Evolutionary conservation across 2,888 invertebrate genomes (phyloP).

Genomic region (Agriopis marginaria): DNA sequence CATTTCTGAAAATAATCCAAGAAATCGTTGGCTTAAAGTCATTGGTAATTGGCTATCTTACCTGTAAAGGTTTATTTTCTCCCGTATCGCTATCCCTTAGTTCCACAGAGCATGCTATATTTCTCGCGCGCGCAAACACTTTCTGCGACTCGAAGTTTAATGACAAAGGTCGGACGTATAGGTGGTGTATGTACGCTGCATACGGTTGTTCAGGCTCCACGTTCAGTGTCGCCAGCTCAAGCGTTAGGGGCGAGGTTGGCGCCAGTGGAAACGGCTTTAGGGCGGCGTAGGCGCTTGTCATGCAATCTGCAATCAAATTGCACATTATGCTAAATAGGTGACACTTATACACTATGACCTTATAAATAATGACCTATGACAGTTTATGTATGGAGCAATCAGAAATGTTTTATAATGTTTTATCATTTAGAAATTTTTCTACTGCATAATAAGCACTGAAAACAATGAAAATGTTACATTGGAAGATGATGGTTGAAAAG

Average conservation of each 20-base stretch:
- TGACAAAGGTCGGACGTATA: slow-evolving; percentile 96
- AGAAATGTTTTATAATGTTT: no score
- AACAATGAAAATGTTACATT: neutral
- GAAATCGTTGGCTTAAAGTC: no score
- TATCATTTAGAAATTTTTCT: no score
- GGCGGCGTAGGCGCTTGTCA: slow-evolving; percentile 93
- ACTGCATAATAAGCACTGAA: no score
- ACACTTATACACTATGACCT: no score
- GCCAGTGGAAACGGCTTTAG: slow-evolving; percentile 94
- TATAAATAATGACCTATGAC: no score
- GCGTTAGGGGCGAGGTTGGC: slow-evolving; percentile 90
- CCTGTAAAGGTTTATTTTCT: slow-evolving; percentile 88
- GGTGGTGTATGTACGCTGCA: slow-evolving; percentile 94
- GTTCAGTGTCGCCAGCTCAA: slow-evolving; percentile 95
- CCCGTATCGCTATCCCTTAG: slow-evolving; percentile 92
- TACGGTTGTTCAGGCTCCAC: slow-evolving; percentile 91
- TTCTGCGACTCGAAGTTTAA: slow-evolving; percentile 97
- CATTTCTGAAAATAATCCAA: no score
- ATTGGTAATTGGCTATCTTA: slow-evolving; percentile 62
- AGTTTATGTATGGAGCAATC: no score
- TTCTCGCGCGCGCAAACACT: slow-evolving; percentile 95
- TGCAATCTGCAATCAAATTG: slow-evolving; percentile 88
- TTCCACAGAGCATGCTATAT: slow-evolving; percentile 96
- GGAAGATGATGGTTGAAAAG: no score
- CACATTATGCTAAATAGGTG: no score